Evolutionary conservation across 2,113 vertebrate genomes (phyloP).

Genomic region (Ictidomys tridecemlineatus): DNA sequence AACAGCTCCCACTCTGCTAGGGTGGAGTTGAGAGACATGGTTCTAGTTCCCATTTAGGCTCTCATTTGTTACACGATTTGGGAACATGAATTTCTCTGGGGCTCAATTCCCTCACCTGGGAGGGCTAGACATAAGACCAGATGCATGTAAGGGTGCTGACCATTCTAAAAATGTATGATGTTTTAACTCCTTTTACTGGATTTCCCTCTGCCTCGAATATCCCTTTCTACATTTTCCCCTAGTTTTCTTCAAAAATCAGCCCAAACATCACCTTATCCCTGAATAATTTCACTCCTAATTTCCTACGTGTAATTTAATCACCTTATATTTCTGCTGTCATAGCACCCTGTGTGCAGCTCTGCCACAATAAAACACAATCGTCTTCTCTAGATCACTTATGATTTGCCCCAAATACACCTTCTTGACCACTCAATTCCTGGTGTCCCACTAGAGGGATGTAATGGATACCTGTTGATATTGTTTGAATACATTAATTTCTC

Average conservation of each 20-base stretch:
- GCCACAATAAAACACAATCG: neutral
- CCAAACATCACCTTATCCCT: neutral
- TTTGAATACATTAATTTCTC: neutral
- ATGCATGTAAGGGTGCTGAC: neutral
- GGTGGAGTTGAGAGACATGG: neutral
- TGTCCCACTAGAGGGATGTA: fast-evolving
- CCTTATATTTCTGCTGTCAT: neutral
- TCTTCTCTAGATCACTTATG: neutral
- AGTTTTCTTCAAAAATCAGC: neutral
- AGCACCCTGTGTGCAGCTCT: neutral
- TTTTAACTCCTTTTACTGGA: neutral
- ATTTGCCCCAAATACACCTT: neutral
- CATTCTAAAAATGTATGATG: neutral
- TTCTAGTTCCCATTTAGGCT: neutral
- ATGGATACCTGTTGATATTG: neutral
- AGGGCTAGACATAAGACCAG: neutral
- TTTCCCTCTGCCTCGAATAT: neutral
- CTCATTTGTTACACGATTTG: neutral
- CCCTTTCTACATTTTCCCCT: neutral
- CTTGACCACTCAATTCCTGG: neutral
- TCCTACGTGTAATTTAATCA: neutral
- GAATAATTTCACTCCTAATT: neutral
- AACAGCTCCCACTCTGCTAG: neutral
- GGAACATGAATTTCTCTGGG: neutral
- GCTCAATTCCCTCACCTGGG: neutral